Evolutionary conservation across 2,113 vertebrate genomes (phyloP).

Genomic region (Vimba vimba): DNA sequence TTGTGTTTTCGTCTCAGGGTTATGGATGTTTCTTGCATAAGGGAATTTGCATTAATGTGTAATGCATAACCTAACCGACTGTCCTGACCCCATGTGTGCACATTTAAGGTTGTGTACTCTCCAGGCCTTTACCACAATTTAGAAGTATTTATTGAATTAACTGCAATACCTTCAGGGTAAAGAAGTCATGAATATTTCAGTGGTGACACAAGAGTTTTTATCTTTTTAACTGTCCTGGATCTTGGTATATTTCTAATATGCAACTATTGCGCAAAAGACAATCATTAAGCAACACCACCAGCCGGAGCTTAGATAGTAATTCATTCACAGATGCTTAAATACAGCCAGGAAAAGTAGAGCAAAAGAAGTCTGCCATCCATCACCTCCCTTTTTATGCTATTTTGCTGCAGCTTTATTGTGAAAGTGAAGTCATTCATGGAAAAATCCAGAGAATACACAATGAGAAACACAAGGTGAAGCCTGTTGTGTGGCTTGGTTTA

Average conservation of each 20-base stretch:
- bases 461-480: neutral
- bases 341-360: slow-evolving; percentile 13
- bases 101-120: neutral
- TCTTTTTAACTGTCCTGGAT: neutral
- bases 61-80: neutral
- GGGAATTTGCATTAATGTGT: neutral
- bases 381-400: slow-evolving; percentile 8
- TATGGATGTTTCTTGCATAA: slow-evolving; percentile 5
- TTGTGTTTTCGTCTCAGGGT: neutral
- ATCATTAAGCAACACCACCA: slow-evolving; percentile 16
- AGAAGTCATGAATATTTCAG: neutral
- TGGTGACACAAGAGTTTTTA: slow-evolving; percentile 8
- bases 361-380: slow-evolving; percentile 43
- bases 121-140: neutral
- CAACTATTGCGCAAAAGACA: neutral
- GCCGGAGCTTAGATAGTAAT: slow-evolving; percentile 17
- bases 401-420: slow-evolving; percentile 14
- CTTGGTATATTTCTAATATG: slow-evolving; percentile 20
- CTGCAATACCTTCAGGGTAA: neutral
- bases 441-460: neutral
- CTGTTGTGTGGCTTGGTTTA: neutral
- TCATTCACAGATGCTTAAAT: slow-evolving; percentile 46
- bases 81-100: neutral
- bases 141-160: neutral
- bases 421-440: slow-evolving; percentile 23